Evolutionary conservation across 2,888 invertebrate genomes (phyloP).

Genomic region (Eucriotettix oculatus): DNA sequence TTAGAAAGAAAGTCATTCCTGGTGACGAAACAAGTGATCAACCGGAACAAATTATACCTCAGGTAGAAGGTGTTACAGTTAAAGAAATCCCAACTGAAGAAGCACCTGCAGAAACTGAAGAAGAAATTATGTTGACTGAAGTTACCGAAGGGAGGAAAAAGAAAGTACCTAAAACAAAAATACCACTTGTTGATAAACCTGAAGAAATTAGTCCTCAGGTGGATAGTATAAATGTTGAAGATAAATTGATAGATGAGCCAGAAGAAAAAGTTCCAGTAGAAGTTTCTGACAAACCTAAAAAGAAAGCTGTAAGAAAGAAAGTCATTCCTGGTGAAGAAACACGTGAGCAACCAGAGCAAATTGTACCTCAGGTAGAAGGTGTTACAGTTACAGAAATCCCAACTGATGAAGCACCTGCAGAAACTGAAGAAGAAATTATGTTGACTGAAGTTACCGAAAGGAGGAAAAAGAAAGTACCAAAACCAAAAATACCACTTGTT

Average conservation of each 20-base stretch:
- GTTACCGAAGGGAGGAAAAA: constrained; percentile 3
- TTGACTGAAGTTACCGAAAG: too few species aligned
- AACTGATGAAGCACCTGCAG: constrained; percentile 13
- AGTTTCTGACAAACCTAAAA: constrained; percentile 14
- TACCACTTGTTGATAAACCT: too few species aligned
- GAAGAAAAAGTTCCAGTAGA: neutral
- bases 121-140: constrained; percentile 16
- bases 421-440: constrained; percentile 15
- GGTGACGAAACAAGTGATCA: constrained; percentile 1
- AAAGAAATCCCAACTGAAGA: too few species aligned
- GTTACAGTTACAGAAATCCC: constrained; percentile 11
- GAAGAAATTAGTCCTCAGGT: too few species aligned
- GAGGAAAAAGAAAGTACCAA: too few species aligned
- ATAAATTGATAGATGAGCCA: too few species aligned
- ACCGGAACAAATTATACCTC: neutral
- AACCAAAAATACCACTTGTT: too few species aligned
- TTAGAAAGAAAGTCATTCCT: constrained; percentile 15
- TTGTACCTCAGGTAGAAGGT: constrained; percentile 4
- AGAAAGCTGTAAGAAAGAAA: constrained; percentile 16
- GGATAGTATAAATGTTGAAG: too few species aligned
- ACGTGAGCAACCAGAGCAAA: constrained; percentile 12
- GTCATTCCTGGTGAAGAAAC: constrained; percentile 21
- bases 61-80: too few species aligned
- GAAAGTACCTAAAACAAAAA: neutral
- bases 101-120: neutral